These are phyloP conservation scores for Trissoscelio sp. DNA, from an alignment of 2,888 invertebrate species.

Conservation along the genomic window DNA sequence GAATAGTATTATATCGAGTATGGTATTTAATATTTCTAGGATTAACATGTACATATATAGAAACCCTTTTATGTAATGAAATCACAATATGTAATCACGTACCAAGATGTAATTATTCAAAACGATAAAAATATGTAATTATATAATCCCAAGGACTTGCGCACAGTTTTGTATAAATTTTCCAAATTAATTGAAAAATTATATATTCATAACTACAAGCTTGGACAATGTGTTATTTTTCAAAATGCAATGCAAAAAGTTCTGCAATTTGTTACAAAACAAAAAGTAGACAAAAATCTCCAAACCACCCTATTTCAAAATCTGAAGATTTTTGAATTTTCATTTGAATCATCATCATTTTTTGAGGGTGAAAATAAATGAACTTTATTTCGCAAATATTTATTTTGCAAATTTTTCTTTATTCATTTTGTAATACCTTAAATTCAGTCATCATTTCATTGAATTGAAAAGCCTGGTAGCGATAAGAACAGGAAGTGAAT, in stretches of 20 bases:
- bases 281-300: too few species aligned
- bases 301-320: too few species aligned
- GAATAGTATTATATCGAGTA: background rate
- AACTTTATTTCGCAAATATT: too few species aligned
- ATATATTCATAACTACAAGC: background rate
- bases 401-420: too few species aligned
- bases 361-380: too few species aligned
- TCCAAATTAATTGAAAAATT: slow-evolving; percentile 16
- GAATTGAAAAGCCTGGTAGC: background rate
- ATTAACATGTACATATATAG: slow-evolving; percentile 11
- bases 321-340: too few species aligned
- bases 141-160: background rate
- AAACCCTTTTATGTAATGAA: slow-evolving; percentile 17
- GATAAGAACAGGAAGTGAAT: too few species aligned
- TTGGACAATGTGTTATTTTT: background rate
- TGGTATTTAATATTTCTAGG: slow-evolving; percentile 1
- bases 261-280: too few species aligned
- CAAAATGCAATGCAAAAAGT: too few species aligned
- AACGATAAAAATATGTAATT: slow-evolving; percentile 18
- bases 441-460: too few species aligned
- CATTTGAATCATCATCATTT: too few species aligned
- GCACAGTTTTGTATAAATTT: background rate
- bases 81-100: slow-evolving; percentile 10
- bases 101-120: slow-evolving; percentile 22
- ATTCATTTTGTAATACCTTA: too few species aligned